Evolutionary conservation across 2,113 vertebrate species (phyloP), one percentile per base, ranked within the genome.

Genomic region (Anseranas semipalmata): DNA sequence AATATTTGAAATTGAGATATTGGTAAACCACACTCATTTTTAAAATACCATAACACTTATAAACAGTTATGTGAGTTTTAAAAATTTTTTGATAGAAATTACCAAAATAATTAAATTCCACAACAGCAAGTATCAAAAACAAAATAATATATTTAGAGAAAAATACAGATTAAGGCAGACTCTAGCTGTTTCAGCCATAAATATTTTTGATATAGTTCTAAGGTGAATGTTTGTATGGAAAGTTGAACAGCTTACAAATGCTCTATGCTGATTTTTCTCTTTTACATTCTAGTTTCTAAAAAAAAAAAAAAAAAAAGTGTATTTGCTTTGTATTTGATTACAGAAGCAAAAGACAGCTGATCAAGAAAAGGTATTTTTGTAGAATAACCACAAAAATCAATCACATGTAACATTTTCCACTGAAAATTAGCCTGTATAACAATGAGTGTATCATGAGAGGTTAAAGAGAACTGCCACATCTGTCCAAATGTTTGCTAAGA

Each of bases 401-500:
- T 67, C 74, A 60, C 37, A 55, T 4, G 0, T 58, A 85, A 83
- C 41, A 67, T 88, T 78, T 90, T 85, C 63, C 74, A 74, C 43
- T 65, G 37, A 62, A 81, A 87, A 91, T n/a, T 68, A 63, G 84
- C 79, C 68, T 35, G 5, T n/a, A 1, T 59, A 80, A 68, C 82
- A 79, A 52, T n/a, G 17, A 83, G 35, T 50, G 11, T 32, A 89
- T 45, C 75, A 76, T 70, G 65, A 94, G 59, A 90, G 11, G 18
- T 91, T 79, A 81, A 59, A 59, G 56, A 58, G 56, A 80, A 60
- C 83, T 80, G 89, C 87, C 76, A 91, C 83, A 90, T 53, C 45
- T 88, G 60, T 53, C 56, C 50, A 75, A 96, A 89, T 18, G 55
- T 72, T 92, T 95, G 55, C 70, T 90, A 76, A 87, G 19, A 91